A percentile compares a stretch with the other conserved stretches of the same genome.
Evolutionary conservation across 2,113 vertebrate genomes (phyloP).

Genomic region (Polypterus senegalus): DNA sequence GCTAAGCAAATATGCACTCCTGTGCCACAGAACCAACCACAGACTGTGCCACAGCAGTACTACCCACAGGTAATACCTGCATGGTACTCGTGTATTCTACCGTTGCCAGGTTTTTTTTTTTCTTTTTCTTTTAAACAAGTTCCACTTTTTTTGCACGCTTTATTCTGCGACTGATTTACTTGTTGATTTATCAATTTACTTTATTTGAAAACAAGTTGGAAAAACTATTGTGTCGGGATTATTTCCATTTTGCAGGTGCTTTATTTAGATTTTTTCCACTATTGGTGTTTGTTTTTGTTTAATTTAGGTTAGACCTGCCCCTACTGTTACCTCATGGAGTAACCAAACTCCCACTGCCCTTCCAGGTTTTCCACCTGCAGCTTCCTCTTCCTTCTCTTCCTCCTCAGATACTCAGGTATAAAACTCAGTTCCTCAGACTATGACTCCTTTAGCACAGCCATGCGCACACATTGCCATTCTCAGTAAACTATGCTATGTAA

Average conservation of each 20-base stretch:
- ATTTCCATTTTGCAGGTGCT: slow-evolving; percentile 20
- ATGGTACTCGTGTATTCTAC: not conserved
- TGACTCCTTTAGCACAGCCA: slow-evolving; percentile 5
- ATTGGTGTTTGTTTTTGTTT: slow-evolving; percentile 78
- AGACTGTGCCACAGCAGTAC: slow-evolving; percentile 46
- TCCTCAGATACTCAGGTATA: slow-evolving; percentile 85
- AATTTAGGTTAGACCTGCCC: slow-evolving; percentile 92
- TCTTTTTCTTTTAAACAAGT: not conserved
- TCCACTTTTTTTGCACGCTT: not conserved
- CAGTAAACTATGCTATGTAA: too few species aligned
- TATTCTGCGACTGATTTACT: too few species aligned
- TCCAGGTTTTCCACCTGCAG: slow-evolving; percentile 79
- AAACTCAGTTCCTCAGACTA: slow-evolving; percentile 21
- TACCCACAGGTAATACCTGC: slow-evolving; percentile 49
- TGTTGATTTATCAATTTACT: too few species aligned
- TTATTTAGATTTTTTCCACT: slow-evolving; percentile 50
- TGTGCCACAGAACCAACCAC: slow-evolving; percentile 25
- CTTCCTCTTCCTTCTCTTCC: slow-evolving; percentile 55
- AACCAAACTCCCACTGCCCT: slow-evolving; percentile 97
- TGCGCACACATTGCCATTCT: too few species aligned
- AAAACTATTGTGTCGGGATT: too few species aligned
- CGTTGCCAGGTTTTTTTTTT: not conserved
- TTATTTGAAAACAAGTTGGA: too few species aligned
- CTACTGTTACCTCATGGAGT: slow-evolving; percentile 98
- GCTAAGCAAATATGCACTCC: slow-evolving; percentile 34